Conservation (phyloP, 2,888 invertebrate species). For the Labia minor region DNA sequence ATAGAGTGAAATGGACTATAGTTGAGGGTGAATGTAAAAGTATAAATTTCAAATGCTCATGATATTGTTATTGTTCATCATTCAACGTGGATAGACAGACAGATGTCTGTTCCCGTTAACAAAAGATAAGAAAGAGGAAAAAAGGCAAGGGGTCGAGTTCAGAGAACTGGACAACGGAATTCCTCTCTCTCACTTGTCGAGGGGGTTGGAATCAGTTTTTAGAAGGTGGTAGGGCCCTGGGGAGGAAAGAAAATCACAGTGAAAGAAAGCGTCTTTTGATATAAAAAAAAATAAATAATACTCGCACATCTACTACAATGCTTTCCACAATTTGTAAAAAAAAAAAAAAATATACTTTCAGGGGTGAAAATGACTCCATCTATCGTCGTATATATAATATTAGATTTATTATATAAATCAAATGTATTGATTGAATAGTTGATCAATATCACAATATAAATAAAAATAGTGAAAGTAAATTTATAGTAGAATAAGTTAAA, state of each 20-base stretch:
- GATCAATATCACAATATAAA: no score
- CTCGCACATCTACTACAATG: neutral
- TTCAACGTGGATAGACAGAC: neutral
- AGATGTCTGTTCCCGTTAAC: neutral
- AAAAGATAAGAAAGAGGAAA: neutral
- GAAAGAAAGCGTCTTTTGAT: neutral
- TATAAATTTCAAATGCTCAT: neutral
- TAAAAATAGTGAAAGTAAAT: no score
- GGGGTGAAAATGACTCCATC: neutral
- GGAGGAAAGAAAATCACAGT: neutral
- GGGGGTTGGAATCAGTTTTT: neutral
- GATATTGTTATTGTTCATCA: neutral
- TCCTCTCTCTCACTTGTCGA: neutral
- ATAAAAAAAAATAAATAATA: neutral
- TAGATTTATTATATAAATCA: no score
- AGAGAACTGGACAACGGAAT: neutral
- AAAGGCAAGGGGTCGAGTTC: neutral
- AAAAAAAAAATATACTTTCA: neutral
- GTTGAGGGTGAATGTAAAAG: neutral
- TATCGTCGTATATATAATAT: no score
- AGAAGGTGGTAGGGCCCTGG: neutral
- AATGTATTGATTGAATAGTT: no score
- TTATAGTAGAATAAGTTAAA: no score
- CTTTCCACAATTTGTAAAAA: neutral
- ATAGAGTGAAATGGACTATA: no score